Evolutionary conservation across 2,888 invertebrate genomes (phyloP).

Genomic region (Trypoxylon attenuatum): DNA sequence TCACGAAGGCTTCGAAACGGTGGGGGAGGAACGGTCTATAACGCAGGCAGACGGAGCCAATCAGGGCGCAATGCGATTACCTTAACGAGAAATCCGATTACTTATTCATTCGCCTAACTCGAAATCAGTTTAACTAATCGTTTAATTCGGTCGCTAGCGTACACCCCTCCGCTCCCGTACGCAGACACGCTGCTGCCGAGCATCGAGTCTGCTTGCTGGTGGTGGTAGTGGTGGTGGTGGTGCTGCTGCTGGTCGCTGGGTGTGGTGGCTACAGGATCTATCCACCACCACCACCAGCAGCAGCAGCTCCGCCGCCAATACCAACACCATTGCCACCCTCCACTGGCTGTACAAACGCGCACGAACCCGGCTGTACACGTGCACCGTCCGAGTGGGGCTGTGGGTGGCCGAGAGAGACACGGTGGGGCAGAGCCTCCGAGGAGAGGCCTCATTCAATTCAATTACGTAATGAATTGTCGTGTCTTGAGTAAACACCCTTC

Average conservation of each 20-base stretch:
- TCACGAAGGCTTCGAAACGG: slow-evolving; percentile 19
- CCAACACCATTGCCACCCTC: slow-evolving; percentile 10
- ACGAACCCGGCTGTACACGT: slow-evolving; percentile 48
- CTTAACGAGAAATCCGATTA: slow-evolving; percentile 76
- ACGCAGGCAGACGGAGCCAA: slow-evolving; percentile 72
- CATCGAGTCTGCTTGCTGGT: slow-evolving; percentile 1
- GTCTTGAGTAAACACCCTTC: slow-evolving; percentile 74
- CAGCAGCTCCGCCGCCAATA: background rate
- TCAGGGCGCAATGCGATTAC: slow-evolving; percentile 74
- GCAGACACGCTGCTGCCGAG: slow-evolving; percentile 9
- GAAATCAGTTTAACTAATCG: slow-evolving; percentile 76
- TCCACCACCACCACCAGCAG: slow-evolving; percentile 5
- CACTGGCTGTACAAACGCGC: slow-evolving; percentile 19
- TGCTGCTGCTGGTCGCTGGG: slow-evolving; percentile 26
- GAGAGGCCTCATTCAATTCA: slow-evolving; percentile 73
- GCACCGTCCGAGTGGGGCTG: slow-evolving; percentile 5
- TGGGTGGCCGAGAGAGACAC: slow-evolving; percentile 10
- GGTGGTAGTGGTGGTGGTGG: no score
- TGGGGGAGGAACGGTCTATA: slow-evolving; percentile 54
- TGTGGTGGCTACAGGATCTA: slow-evolving; percentile 32
- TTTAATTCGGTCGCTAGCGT: slow-evolving; percentile 72
- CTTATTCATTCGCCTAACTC: slow-evolving; percentile 75
- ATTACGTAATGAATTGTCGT: slow-evolving; percentile 75
- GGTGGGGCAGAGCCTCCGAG: slow-evolving; percentile 24
- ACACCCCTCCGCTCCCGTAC: slow-evolving; percentile 16